phyloP scores from a whole-genome alignment of 1,140 invertebrate genomes.

The Drosophila sp. region DNA sequence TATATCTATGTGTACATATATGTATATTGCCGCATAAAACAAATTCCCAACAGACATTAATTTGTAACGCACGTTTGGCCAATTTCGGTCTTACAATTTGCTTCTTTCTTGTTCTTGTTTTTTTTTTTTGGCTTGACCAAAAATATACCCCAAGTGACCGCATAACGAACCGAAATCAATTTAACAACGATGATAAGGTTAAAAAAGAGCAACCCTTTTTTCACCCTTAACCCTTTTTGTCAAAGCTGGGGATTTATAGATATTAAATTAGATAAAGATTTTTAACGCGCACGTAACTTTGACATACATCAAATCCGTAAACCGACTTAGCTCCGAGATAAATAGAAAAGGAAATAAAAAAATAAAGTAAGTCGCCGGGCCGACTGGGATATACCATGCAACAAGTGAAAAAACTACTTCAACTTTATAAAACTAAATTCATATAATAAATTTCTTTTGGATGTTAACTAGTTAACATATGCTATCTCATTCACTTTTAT shows the following conservation, averaged over 20 bases:
- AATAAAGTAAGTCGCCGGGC: too few species aligned
- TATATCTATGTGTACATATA: too few species aligned
- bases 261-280: conserved; percentile 75
- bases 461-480: too few species aligned
- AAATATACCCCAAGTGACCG: conserved; percentile 78
- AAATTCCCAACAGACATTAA: conserved; percentile 79
- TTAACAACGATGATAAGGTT: conserved; percentile 75
- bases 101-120: conserved; percentile 39
- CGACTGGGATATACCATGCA: too few species aligned
- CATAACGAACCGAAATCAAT: conserved; percentile 79
- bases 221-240: conserved; percentile 49
- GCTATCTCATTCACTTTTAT: too few species aligned
- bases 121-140: conserved; percentile 68
- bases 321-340: conserved; percentile 58
- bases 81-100: conserved; percentile 75
- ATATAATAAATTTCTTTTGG: too few species aligned
- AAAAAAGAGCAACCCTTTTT: conserved; percentile 56
- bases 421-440: too few species aligned
- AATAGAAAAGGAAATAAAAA: conserved; percentile 22
- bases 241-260: conserved; percentile 73
- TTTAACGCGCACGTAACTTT: conserved; percentile 79
- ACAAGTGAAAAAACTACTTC: too few species aligned
- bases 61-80: conserved; percentile 80
- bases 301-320: conserved; percentile 76
- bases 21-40: conserved; percentile 19